Evolutionary conservation across 2,113 vertebrate species (phyloP).

Genomic region (Pagrus major): DNA sequence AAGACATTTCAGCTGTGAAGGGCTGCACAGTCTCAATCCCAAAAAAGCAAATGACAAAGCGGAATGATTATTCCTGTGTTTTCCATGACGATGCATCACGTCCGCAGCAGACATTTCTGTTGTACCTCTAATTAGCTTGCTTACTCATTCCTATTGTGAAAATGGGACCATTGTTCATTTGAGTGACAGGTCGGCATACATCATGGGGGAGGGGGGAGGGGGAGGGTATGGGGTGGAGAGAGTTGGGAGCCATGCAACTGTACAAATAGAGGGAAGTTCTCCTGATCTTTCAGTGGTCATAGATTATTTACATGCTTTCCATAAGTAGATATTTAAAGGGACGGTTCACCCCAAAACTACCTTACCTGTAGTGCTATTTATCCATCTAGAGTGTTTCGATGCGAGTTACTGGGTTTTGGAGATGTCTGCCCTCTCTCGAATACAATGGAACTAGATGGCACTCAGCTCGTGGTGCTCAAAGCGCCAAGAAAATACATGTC

Average conservation of each 20-base stretch:
- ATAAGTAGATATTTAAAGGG: no score
- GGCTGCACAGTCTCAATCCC: conserved; percentile 36
- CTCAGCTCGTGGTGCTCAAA: no score
- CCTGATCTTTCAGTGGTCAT: background rate
- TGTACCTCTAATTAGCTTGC: conserved; percentile 62
- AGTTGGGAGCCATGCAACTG: conserved; percentile 9
- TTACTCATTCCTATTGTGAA: conserved; percentile 51
- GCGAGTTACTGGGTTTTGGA: no score
- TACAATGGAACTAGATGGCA: no score
- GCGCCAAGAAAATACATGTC: no score
- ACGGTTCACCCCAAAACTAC: no score
- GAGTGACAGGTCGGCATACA: conserved; percentile 44
- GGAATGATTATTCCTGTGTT: conserved; percentile 49
- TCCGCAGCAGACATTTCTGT: conserved; percentile 44
- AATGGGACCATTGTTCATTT: conserved; percentile 55
- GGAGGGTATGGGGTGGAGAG: background rate
- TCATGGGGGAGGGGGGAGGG: conserved; percentile 2
- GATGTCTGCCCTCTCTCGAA: no score
- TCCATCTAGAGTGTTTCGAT: no score
- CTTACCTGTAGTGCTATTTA: no score
- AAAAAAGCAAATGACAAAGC: conserved; percentile 54
- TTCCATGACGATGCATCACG: conserved; percentile 43
- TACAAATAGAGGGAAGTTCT: background rate
- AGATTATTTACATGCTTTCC: no score
- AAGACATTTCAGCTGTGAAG: conserved; percentile 52